phyloP scores from a whole-genome alignment of 2,797 vertebrate species.

The Poeciliopsis presidionis region DNA sequence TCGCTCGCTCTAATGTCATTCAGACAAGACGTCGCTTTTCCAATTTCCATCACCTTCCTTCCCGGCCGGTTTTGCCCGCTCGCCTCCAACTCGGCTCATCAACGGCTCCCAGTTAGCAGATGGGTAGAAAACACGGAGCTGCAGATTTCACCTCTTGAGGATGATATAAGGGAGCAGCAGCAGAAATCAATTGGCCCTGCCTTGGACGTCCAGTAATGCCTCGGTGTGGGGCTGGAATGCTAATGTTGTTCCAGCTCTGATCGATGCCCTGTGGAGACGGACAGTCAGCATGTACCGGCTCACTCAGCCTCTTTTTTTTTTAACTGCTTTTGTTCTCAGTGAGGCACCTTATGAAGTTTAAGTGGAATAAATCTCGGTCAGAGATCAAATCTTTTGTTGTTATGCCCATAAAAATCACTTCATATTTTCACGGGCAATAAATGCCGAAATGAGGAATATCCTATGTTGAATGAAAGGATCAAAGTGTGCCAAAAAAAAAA shows the following conservation, averaged over 20 bases:
- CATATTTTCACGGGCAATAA: not conserved
- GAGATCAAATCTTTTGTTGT: not conserved
- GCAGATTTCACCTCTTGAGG: slow-evolving; percentile 39
- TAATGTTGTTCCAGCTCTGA: slow-evolving; percentile 57
- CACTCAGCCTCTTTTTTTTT: not conserved
- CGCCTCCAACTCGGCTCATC: slow-evolving; percentile 39
- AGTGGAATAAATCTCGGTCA: not conserved
- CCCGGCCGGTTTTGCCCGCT: slow-evolving; percentile 19
- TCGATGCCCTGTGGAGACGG: slow-evolving; percentile 41
- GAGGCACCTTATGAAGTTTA: slow-evolving; percentile 11
- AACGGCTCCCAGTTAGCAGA: slow-evolving; percentile 23
- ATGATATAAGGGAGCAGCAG: slow-evolving; percentile 49
- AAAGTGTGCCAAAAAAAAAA: not conserved
- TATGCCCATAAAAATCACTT: not conserved
- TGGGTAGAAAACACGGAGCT: slow-evolving; percentile 23
- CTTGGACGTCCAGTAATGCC: slow-evolving; percentile 42
- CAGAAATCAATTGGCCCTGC: slow-evolving; percentile 55
- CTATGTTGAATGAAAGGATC: not conserved
- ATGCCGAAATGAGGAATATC: not conserved
- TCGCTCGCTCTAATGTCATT: slow-evolving; percentile 51
- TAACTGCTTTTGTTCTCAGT: not conserved
- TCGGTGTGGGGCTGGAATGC: slow-evolving; percentile 49
- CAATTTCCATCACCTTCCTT: slow-evolving; percentile 43
- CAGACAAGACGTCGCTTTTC: slow-evolving; percentile 31
- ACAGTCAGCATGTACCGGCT: slow-evolving; percentile 4